Conservation (phyloP, 2,888 invertebrate genomes). For the Octonoba sinensis region DNA sequence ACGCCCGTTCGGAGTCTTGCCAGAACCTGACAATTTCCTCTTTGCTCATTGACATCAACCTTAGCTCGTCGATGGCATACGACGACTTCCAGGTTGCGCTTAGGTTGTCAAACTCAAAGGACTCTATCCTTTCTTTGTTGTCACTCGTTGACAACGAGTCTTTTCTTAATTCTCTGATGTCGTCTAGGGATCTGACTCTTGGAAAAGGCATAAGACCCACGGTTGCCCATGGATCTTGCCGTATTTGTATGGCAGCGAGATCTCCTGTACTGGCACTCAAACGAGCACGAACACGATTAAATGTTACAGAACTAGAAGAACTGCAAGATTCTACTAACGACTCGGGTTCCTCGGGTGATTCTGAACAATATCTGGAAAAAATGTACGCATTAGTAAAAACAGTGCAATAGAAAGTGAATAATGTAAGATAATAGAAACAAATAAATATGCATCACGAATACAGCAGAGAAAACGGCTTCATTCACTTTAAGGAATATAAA, state of each 20-base stretch:
- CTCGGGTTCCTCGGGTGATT: slow-evolving; percentile 38
- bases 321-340: slow-evolving; percentile 36
- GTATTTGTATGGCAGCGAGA: slow-evolving; percentile 11
- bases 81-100: slow-evolving; percentile 40
- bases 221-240: slow-evolving; percentile 28
- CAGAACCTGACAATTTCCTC: slow-evolving; percentile 83
- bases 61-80: slow-evolving; percentile 67
- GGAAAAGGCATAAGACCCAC: slow-evolving; percentile 21
- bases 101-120: slow-evolving; percentile 27
- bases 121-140: slow-evolving; percentile 13
- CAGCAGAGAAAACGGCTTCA: too few species aligned
- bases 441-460: too few species aligned
- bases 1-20: slow-evolving; percentile 83
- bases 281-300: slow-evolving; percentile 3
- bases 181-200: slow-evolving; percentile 47
- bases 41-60: slow-evolving; percentile 76
- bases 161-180: slow-evolving; percentile 10
- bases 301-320: slow-evolving; percentile 19
- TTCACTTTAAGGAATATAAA: too few species aligned
- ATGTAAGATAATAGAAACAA: too few species aligned
- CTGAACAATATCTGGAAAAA: slow-evolving; percentile 23
- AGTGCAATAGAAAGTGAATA: too few species aligned
- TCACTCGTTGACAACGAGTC: slow-evolving; percentile 17
- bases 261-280: slow-evolving; percentile 52
- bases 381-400: not conserved